Evolutionary conservation across 2,797 vertebrate genomes (phyloP).

Genomic region (Rhadinocentrus ornatus): DNA sequence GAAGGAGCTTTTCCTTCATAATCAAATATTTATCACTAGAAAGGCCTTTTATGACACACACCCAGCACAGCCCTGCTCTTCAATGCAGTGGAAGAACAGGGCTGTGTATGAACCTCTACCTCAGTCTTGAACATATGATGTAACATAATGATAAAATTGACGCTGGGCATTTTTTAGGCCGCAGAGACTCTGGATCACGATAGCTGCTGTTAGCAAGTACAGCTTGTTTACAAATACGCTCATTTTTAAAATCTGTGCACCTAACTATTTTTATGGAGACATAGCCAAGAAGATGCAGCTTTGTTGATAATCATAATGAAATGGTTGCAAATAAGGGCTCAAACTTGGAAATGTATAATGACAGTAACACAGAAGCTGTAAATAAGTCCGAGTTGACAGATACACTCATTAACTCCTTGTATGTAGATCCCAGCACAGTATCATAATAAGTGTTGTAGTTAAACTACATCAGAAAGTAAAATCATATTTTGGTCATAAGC

Average conservation of each 20-base stretch:
- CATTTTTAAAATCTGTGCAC: background rate
- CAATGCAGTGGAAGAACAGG: background rate
- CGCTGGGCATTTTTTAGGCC: background rate
- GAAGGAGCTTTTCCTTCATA: constrained; percentile 47
- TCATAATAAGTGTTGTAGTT: no score
- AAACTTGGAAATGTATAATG: background rate
- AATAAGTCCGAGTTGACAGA: no score
- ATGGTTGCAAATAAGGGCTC: background rate
- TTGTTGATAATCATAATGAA: background rate
- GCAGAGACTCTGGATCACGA: no score
- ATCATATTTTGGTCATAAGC: background rate
- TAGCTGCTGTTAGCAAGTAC: background rate
- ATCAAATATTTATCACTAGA: constrained; percentile 69
- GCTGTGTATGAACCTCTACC: no score
- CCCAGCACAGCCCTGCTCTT: background rate
- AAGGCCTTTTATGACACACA: constrained; percentile 47
- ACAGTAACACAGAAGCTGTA: background rate
- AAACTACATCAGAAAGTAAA: background rate
- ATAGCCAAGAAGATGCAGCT: background rate
- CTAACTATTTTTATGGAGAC: background rate
- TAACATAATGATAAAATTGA: background rate
- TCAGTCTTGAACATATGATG: background rate
- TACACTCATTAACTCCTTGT: no score
- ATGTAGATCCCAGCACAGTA: no score
- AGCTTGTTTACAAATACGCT: no score